Evolutionary conservation across 1,140 invertebrate genomes (phyloP).

Genomic region (Drosophila suzukii): DNA sequence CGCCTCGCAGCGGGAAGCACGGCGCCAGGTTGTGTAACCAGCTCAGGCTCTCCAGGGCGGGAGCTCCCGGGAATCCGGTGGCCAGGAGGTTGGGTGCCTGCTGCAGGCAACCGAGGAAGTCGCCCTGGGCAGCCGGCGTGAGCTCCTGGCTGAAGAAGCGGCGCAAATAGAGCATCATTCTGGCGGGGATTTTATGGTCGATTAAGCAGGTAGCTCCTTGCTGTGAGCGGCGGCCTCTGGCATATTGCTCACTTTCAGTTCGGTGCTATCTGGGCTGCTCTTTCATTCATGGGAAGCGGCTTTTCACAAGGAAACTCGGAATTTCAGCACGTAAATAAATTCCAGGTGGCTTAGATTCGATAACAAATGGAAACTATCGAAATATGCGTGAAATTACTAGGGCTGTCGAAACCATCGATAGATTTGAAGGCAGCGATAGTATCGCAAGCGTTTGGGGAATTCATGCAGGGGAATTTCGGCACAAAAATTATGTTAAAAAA

Average conservation of each 20-base stretch:
- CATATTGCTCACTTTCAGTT: conserved; percentile 26
- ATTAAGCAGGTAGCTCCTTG: background rate
- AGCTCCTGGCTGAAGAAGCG: conserved; percentile 76
- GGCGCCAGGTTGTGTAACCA: conserved; percentile 90
- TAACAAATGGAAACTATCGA: background rate
- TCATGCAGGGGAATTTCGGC: too few species aligned
- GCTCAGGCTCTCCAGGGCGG: conserved; percentile 84
- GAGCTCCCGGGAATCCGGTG: conserved; percentile 45
- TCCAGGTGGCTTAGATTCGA: background rate
- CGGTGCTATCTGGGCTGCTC: background rate
- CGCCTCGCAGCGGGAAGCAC: conserved; percentile 89
- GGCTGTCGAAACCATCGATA: too few species aligned
- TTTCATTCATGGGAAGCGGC: conserved; percentile 39
- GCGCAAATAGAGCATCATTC: conserved; percentile 69
- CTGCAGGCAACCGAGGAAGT: conserved; percentile 70
- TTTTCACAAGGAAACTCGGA: background rate
- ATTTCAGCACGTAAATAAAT: conserved; percentile 28
- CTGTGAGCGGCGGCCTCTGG: conserved; percentile 8
- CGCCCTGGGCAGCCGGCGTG: conserved; percentile 50
- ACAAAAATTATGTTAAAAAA: too few species aligned
- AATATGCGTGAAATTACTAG: background rate
- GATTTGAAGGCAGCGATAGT: too few species aligned
- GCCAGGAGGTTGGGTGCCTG: conserved; percentile 54
- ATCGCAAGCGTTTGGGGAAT: too few species aligned
- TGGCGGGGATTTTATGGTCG: background rate